A percentile compares a stretch with the other conserved stretches of the same genome.
Conservation (phyloP, 2,888 invertebrate species). For the Andrena minutula region DNA sequence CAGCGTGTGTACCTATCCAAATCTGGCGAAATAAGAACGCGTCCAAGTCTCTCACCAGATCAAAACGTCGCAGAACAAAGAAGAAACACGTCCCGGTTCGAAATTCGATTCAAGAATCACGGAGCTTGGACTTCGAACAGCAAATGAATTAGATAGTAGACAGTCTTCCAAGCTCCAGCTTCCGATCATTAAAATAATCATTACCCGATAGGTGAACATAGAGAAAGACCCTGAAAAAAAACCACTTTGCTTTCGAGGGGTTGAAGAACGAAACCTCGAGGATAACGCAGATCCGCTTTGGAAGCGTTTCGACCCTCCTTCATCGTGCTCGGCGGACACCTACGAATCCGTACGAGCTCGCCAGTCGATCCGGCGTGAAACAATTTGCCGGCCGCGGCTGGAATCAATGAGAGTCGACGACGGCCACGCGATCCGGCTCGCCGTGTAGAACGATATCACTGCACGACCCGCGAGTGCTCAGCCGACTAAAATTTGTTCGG, state of each 20-base stretch:
- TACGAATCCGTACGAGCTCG: conserved; percentile 8
- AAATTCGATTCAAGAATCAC: not conserved
- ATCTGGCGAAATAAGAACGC: not conserved
- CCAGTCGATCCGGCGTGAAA: conserved; percentile 1
- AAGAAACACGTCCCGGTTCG: not conserved
- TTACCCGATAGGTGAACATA: not conserved
- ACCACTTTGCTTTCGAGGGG: not conserved
- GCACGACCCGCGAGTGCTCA: conserved; percentile 33
- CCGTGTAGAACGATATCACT: conserved; percentile 33
- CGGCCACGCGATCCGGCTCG: conserved; percentile 23
- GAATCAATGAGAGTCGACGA: conserved; percentile 29
- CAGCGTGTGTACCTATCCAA: not conserved
- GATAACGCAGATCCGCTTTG: not conserved
- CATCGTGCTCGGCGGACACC: not conserved
- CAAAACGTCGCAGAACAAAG: not conserved
- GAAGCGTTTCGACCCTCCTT: not conserved
- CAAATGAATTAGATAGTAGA: too few relatives aligned
- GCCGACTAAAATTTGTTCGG: conserved; percentile 71
- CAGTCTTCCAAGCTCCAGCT: too few relatives aligned
- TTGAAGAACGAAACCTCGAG: not conserved
- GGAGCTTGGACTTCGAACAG: too few relatives aligned
- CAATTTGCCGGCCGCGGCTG: conserved; percentile 22
- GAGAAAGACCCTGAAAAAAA: not conserved
- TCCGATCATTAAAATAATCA: not conserved
- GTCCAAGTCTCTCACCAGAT: not conserved